These are phyloP conservation scores for Drosophila ezoana DNA, from an alignment of 2,888 invertebrate genomes.

Conservation along the genomic window DNA sequence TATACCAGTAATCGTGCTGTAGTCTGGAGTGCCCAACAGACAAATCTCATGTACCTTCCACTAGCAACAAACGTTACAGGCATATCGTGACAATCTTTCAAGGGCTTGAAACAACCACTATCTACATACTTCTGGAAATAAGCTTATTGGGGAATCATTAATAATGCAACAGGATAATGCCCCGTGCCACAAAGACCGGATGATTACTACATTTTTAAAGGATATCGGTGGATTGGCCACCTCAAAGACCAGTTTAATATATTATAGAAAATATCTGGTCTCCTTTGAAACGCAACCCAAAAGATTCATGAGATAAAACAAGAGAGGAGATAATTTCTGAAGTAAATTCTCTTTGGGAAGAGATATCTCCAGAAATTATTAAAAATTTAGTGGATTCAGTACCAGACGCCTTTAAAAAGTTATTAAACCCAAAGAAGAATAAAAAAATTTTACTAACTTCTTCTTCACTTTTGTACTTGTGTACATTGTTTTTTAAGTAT, in stretches of 20 bases:
- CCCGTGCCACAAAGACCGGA: neutral
- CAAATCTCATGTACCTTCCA: too few species aligned
- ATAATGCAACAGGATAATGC: neutral
- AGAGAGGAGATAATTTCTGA: neutral
- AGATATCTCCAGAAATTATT: conserved; percentile 1
- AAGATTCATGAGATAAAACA: too few species aligned
- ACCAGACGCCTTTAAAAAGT: conserved; percentile 1
- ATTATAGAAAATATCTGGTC: neutral
- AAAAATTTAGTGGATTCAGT: conserved; percentile 4
- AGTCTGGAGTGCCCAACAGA: too few species aligned
- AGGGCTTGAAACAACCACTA: too few species aligned
- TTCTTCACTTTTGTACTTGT: neutral
- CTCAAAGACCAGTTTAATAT: neutral
- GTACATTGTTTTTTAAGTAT: neutral
- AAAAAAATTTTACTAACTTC: neutral
- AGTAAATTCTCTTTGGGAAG: conserved; percentile 8
- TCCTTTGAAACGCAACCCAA: neutral
- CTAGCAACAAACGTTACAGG: too few species aligned
- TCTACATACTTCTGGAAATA: neutral
- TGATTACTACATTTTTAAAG: neutral
- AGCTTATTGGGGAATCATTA: too few species aligned
- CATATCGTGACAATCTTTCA: too few species aligned
- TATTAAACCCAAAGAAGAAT: neutral
- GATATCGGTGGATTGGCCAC: neutral
- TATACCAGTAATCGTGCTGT: too few species aligned